Conservation (phyloP, 1,140 invertebrate species). For the Bombus impatiens region DNA sequence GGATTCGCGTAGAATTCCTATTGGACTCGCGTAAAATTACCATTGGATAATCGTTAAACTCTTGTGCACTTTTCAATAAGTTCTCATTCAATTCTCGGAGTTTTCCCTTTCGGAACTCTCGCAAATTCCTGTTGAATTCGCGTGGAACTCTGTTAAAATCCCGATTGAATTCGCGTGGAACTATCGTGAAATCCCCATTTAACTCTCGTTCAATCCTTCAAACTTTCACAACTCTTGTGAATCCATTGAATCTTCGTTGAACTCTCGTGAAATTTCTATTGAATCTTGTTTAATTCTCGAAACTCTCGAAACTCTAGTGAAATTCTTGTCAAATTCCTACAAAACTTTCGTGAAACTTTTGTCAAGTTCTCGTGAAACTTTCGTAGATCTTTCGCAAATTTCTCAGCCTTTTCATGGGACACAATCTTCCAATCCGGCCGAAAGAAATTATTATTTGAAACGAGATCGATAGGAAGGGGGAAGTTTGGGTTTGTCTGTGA, state of each 20-base stretch:
- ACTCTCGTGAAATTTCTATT: neutral
- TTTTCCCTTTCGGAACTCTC: neutral
- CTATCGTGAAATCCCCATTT: neutral
- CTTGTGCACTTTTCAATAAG: too few species aligned
- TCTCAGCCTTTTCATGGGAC: too few species aligned
- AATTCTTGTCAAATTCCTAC: neutral
- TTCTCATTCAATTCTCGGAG: too few species aligned
- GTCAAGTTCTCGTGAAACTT: neutral
- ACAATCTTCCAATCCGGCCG: neutral
- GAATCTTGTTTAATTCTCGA: neutral
- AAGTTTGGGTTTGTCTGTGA: neutral
- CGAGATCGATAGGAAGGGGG: neutral
- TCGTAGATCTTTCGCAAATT: too few species aligned
- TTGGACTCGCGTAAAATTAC: too few species aligned
- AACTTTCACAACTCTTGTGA: neutral
- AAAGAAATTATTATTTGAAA: neutral
- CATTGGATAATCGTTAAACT: too few species aligned
- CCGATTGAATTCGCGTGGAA: neutral
- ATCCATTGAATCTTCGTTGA: neutral
- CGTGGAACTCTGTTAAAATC: too few species aligned
- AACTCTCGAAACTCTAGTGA: neutral
- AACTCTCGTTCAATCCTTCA: neutral
- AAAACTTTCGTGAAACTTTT: neutral
- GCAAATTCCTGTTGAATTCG: neutral
- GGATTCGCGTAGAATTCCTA: too few species aligned